These are phyloP conservation scores for Megalurothrips usitatus DNA, from an alignment of 2,888 invertebrate species.

Conservation along the genomic window DNA sequence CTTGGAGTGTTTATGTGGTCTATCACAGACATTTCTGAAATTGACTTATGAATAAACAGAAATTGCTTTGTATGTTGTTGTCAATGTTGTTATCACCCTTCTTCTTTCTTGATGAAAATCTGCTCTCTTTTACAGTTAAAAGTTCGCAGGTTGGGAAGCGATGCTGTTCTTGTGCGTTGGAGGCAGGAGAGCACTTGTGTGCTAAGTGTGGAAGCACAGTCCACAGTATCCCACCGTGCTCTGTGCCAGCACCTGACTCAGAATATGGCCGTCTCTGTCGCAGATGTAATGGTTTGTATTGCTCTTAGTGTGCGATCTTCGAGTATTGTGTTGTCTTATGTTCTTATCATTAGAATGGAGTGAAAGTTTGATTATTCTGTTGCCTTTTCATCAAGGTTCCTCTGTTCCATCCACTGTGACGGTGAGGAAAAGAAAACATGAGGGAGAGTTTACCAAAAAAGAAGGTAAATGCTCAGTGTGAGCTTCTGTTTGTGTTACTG, in stretches of 20 bases:
- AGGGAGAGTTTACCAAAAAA: too few species aligned
- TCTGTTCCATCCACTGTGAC: too few species aligned
- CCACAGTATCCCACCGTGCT: neutral
- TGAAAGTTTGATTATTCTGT: too few species aligned
- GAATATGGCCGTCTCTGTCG: neutral
- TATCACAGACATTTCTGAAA: neutral
- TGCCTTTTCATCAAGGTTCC: too few species aligned
- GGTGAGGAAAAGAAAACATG: too few species aligned
- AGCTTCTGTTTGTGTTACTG: too few species aligned
- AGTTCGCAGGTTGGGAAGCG: neutral
- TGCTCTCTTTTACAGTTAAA: neutral
- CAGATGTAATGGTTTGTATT: neutral
- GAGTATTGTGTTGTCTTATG: too few species aligned
- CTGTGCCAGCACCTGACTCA: neutral
- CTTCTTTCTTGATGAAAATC: neutral
- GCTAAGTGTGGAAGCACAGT: neutral
- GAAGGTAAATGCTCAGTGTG: too few species aligned
- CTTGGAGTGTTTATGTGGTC: neutral
- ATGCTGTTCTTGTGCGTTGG: neutral
- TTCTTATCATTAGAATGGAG: too few species aligned
- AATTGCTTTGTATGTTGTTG: neutral
- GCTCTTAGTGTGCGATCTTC: neutral
- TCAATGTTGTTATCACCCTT: neutral
- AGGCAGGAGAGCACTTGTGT: neutral
- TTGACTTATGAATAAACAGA: neutral